Percentiles rank a stretch among this genome's conserved stretches.
These are phyloP conservation scores for Lumbricus terrestris DNA, from an alignment of 2,888 invertebrate species.

Conservation along the genomic window DNA sequence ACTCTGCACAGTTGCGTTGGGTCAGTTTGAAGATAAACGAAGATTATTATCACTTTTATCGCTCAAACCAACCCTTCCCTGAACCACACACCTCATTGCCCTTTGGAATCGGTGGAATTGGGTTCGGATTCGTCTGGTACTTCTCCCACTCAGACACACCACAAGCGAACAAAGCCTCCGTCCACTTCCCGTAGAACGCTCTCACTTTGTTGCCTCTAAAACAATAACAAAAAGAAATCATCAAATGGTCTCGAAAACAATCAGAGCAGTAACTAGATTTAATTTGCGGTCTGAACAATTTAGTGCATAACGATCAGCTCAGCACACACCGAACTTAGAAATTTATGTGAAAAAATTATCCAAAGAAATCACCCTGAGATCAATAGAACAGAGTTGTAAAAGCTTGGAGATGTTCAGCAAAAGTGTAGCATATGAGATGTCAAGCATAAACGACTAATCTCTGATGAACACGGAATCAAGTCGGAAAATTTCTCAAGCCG, in stretches of 20 bases:
- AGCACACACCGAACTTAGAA: no score
- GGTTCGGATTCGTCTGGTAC: conserved; percentile 28
- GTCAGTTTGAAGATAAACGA: no score
- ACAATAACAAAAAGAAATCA: neutral
- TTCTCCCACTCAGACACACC: conserved; percentile 24
- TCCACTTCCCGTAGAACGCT: conserved; percentile 67
- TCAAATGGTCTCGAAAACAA: neutral
- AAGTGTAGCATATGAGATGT: neutral
- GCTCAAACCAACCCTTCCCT: neutral
- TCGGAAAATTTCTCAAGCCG: no score
- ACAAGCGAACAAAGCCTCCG: conserved; percentile 63
- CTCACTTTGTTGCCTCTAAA: conserved; percentile 55
- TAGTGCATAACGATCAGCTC: no score
- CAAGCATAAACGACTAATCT: neutral
- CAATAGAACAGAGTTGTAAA: no score
- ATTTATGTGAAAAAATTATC: no score
- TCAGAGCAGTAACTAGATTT: neutral
- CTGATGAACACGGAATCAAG: neutral
- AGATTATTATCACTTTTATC: no score
- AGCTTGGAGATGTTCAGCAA: neutral
- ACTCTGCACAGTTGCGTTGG: no score
- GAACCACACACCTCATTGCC: neutral
- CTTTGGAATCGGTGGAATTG: neutral
- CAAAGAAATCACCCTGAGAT: neutral
- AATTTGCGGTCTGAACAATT: neutral